These are phyloP conservation scores for Xyliphius kryptos DNA, from an alignment of 2,113 vertebrate species.

Conservation along the genomic window DNA sequence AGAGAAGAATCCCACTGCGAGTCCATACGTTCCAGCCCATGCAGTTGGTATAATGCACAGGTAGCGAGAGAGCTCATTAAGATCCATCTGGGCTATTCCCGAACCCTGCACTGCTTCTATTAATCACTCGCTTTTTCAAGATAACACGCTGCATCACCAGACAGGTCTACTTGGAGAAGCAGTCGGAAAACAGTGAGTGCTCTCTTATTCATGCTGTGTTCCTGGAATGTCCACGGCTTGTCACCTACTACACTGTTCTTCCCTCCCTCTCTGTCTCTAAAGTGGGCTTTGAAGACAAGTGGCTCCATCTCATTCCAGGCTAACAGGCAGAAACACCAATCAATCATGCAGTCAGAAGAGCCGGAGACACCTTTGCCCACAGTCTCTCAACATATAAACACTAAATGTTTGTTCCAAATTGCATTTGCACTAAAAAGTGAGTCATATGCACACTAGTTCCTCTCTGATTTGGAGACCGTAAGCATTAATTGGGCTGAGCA, in stretches of 20 bases:
- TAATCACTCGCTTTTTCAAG: conserved; percentile 64
- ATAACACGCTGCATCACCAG: conserved; percentile 53
- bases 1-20: conserved; percentile 51
- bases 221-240: conserved; percentile 25
- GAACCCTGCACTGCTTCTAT: conserved; percentile 52
- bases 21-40: conserved; percentile 53
- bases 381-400: too few species aligned
- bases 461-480: too few species aligned
- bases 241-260: conserved; percentile 12
- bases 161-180: conserved; percentile 51
- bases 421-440: too few species aligned
- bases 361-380: too few species aligned
- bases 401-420: too few species aligned
- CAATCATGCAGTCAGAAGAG: too few species aligned
- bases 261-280: background rate
- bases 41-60: conserved; percentile 62
- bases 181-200: too few species aligned
- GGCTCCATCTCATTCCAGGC: too few species aligned
- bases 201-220: conserved; percentile 13
- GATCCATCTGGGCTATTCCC: conserved; percentile 58
- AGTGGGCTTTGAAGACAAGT: too few species aligned
- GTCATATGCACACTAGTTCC: too few species aligned
- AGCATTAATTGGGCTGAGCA: too few species aligned
- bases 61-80: conserved; percentile 67
- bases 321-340: too few species aligned